Evolutionary conservation across 2,113 vertebrate species (phyloP).

Genomic region (Chelonoidis abingdonii): DNA sequence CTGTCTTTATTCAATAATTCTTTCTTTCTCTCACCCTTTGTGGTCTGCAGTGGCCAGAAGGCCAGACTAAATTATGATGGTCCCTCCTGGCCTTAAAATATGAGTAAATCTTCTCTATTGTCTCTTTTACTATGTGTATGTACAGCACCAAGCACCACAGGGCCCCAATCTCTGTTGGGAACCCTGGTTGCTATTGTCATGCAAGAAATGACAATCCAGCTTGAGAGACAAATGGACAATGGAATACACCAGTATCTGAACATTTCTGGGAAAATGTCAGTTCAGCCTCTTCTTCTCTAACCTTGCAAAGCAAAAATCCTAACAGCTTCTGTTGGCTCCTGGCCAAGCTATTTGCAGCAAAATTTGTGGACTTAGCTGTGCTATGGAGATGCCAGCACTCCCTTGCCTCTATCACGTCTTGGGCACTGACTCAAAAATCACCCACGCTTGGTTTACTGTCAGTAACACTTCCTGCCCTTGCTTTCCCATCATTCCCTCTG

Average conservation of each 20-base stretch:
- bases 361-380: neutral
- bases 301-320: neutral
- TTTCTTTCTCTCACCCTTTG: neutral
- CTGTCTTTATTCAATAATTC: neutral
- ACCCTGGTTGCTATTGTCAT: neutral
- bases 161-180: rapidly evolving
- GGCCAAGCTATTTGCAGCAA: neutral
- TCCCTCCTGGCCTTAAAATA: neutral
- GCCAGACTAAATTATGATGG: neutral
- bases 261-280: neutral
- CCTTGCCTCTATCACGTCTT: neutral
- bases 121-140: neutral
- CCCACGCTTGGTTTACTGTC: neutral
- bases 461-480: neutral
- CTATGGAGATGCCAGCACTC: neutral
- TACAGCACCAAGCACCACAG: neutral
- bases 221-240: neutral
- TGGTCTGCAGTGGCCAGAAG: neutral
- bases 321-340: neutral
- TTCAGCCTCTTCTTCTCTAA: neutral
- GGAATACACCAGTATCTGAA: neutral
- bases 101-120: neutral
- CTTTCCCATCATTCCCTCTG: neutral
- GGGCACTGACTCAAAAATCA: neutral
- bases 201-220: neutral